Base-by-base conservation (phyloP, 1,140 invertebrate species). In the Aphelinus certus region DNA sequence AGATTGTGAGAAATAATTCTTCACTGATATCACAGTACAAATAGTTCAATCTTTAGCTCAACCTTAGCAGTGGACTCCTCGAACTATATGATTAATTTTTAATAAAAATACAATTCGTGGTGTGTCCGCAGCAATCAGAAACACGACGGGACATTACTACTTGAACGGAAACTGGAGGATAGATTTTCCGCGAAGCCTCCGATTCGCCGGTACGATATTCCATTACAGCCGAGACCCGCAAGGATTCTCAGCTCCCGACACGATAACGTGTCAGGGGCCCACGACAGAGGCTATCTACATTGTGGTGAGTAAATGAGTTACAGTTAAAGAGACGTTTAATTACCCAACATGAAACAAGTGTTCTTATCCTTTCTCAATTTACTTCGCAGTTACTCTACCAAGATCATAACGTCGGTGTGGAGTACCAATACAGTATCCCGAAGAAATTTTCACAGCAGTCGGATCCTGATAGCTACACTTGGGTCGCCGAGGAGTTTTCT, bases 121-220 rank as follows among this genome's bases (percentile, higher is more conserved):
- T 26, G 26, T 26, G 26, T 62, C 51, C 7, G 64, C 81, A 95
- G 95, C 96, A 26, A 89, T 98, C 60, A 90, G 97, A 79, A 96
- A 97, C 83, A 90, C 90, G 56, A 89, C 91, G 62, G 95, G 94
- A 9, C 89, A 94, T 79, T 99, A 95, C 83, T 97, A 97, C 83
- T 88, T 98, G 26, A 98, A 98, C 86, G 97, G 97, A 3, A 95
- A 98, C 83, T 98, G 95, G 92, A 91, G 93, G 81, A 97, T 98
- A 82, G 95, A 97, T 85, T 96, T 95, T 84, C 95, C 96, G 0
- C 89, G 93, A 65, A 92, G 92, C 48, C 87, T 95, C 74, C 89
- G 90, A 69, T 95, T 96, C 80, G 93, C 95, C 10, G 95, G 95
- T 3, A 92, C 93, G 1, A 92, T 92, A 79, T 97, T 97, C 90